These are phyloP conservation scores for Hecatera dysodea DNA, from an alignment of 2,888 invertebrate genomes.

Conservation along the genomic window DNA sequence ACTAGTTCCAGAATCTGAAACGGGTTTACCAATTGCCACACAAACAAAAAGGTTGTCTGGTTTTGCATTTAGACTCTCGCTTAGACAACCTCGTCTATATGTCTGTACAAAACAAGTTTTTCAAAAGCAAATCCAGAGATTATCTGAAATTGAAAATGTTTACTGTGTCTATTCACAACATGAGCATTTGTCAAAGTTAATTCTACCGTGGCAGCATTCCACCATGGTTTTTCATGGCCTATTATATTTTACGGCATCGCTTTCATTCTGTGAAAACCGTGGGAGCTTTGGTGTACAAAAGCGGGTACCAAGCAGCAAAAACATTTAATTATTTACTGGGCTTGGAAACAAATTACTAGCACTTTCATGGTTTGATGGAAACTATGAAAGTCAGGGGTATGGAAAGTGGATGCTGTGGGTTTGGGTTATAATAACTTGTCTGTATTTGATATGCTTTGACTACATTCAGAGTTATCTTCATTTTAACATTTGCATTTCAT, in stretches of 20 bases:
- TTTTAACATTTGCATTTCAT: background rate
- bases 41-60: conserved; percentile 14
- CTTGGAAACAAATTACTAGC: conserved; percentile 34
- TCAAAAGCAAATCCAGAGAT: background rate
- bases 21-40: conserved; percentile 16
- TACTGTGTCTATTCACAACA: conserved; percentile 6
- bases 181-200: conserved; percentile 31
- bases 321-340: conserved; percentile 44
- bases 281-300: conserved; percentile 55
- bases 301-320: conserved; percentile 38
- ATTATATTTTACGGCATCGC: conserved; percentile 59
- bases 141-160: conserved; percentile 11
- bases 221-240: conserved; percentile 57
- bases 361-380: conserved; percentile 38
- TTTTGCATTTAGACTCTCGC: background rate
- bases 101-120: background rate
- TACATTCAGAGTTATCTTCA: background rate
- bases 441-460: background rate
- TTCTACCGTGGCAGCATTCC: conserved; percentile 44
- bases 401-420: conserved; percentile 2
- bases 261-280: conserved; percentile 65
- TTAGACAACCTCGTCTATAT: conserved; percentile 2
- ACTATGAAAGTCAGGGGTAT: conserved; percentile 4
- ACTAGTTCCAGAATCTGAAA: conserved; percentile 30
- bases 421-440: background rate